These are phyloP conservation scores for Drosophila takahashii DNA, from an alignment of 1,140 invertebrate species.

Conservation along the genomic window DNA sequence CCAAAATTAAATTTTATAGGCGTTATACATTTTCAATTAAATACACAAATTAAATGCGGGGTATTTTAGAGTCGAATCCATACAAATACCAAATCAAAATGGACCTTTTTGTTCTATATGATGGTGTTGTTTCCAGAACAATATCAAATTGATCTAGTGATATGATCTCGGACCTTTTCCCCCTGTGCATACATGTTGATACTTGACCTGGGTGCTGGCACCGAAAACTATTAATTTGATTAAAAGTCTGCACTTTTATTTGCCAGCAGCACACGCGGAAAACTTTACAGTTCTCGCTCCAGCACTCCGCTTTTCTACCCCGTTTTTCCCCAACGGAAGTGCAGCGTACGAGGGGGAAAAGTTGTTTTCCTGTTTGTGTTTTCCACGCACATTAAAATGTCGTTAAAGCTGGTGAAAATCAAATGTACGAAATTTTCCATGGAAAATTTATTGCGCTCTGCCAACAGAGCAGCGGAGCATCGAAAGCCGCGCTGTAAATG, in stretches of 20 bases:
- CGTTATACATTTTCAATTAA: too few species aligned
- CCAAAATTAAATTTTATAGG: too few species aligned
- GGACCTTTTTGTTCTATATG: neutral
- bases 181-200: constrained; percentile 26
- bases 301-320: constrained; percentile 1
- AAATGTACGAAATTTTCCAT: constrained; percentile 79
- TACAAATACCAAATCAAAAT: neutral
- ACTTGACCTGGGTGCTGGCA: constrained; percentile 44
- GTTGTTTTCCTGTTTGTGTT: constrained; percentile 67
- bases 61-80: neutral
- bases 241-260: constrained; percentile 77
- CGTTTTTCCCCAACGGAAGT: constrained; percentile 17
- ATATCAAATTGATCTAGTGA: neutral
- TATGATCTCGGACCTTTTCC: constrained; percentile 2
- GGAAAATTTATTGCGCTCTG: constrained; percentile 68
- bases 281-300: constrained; percentile 46
- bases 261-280: constrained; percentile 58
- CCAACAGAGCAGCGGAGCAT: constrained; percentile 17
- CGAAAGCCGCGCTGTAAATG: constrained; percentile 48
- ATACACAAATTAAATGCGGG: too few species aligned
- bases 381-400: constrained; percentile 80
- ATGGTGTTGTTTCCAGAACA: neutral
- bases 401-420: constrained; percentile 80
- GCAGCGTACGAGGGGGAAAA: constrained; percentile 15
- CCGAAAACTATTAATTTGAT: constrained; percentile 78